Percentiles rank a stretch among this genome's conserved stretches.
Conservation (phyloP, 92 coral and sea anemone genomes). For the Diadumene lineata region DNA sequence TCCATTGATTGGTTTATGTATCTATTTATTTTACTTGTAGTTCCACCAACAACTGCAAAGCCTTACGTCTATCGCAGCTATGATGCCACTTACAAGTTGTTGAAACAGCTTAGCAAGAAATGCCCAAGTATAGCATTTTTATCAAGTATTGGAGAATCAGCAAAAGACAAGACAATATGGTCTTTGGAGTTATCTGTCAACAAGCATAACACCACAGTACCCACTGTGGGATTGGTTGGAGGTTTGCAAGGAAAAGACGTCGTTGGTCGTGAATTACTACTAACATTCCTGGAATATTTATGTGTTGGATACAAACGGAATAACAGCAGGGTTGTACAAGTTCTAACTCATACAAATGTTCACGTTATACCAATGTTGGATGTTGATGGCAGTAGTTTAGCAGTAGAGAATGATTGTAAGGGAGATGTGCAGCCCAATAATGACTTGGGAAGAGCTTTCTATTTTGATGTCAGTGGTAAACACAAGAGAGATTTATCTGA, state of each 20-base stretch:
- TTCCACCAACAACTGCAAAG: conserved; percentile 31
- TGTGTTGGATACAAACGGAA: conserved; percentile 65
- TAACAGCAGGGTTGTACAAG: conserved; percentile 50
- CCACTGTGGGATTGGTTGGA: conserved; percentile 84
- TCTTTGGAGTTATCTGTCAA: conserved; percentile 65
- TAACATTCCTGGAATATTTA: conserved; percentile 69
- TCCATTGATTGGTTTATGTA: background rate
- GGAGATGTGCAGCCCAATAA: conserved; percentile 50
- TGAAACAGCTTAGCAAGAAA: conserved; percentile 47
- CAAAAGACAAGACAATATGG: conserved; percentile 61
- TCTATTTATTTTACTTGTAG: conserved; percentile 7
- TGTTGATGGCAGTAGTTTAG: conserved; percentile 81
- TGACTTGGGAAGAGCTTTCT: conserved; percentile 80
- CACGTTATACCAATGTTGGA: conserved; percentile 87
- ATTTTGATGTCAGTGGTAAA: conserved; percentile 45
- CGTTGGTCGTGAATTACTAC: conserved; percentile 78
- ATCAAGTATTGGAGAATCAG: conserved; percentile 66
- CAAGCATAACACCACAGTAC: conserved; percentile 46
- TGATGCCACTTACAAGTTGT: conserved; percentile 41
- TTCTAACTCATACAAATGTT: conserved; percentile 68
- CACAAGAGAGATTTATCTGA: conserved; percentile 54
- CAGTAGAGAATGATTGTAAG: conserved; percentile 64
- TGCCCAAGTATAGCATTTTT: conserved; percentile 62
- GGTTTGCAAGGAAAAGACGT: conserved; percentile 82
- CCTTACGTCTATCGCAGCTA: conserved; percentile 68